Conservation (phyloP, 1,140 invertebrate species). For the fruit fly (Drosophila melanogaster) region Release_6_plus_ISO1_MT NT_037436.4:18600001-18600500, state of each 20-base stretch:
- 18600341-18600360: slow-evolving; percentile 12
- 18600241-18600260: not conserved
- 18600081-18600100: too few relatives aligned
- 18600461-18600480: slow-evolving; percentile 1
- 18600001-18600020: slow-evolving; percentile 25
- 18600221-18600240: not conserved
- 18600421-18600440: slow-evolving; percentile 40
- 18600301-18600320: not conserved
- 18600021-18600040: not conserved
- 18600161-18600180: not conserved
- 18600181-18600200: too few relatives aligned
- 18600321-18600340: not conserved
- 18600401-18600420: not conserved
- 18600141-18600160: not conserved
- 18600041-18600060: not conserved
- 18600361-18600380: slow-evolving; percentile 22
- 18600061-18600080: not conserved
- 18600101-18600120: too few relatives aligned
- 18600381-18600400: not conserved
- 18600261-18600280: not conserved
- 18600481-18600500: slow-evolving; percentile 16
- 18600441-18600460: slow-evolving; percentile 24
- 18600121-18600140: not conserved
- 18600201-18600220: not conserved
- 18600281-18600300: not conserved